A percentile compares a stretch with the other conserved stretches of the same genome.
phyloP scores from a whole-genome alignment of 2,113 vertebrate genomes.

The Oreochromis spilurus region DNA sequence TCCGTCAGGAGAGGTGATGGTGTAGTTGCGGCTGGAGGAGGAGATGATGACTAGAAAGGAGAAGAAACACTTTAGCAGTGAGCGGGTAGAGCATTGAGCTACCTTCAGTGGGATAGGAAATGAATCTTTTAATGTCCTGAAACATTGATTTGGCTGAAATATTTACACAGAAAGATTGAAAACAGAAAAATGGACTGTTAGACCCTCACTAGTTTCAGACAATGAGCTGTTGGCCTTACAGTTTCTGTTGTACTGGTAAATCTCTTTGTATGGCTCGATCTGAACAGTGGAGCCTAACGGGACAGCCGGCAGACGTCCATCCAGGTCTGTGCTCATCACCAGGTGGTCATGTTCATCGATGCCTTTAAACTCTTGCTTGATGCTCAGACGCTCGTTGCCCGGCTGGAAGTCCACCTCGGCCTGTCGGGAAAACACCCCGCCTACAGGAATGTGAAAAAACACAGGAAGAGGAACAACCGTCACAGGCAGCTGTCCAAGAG shows the following conservation, averaged over 20 bases:
- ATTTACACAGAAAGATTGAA: background rate
- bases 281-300: slow-evolving; percentile 72
- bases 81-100: background rate
- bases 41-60: slow-evolving; percentile 80
- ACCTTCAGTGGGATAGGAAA: background rate
- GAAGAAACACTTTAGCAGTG: background rate
- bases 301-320: slow-evolving; percentile 82
- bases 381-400: slow-evolving; percentile 78
- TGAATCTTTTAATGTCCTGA: background rate
- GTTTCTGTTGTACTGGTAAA: slow-evolving; percentile 82
- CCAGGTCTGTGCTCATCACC: slow-evolving; percentile 83
- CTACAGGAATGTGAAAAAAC: slow-evolving; percentile 45
- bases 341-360: slow-evolving; percentile 91
- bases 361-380: slow-evolving; percentile 85
- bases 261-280: slow-evolving; percentile 84
- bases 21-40: slow-evolving; percentile 83
- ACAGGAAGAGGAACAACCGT: background rate
- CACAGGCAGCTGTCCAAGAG: background rate
- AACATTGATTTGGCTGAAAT: background rate
- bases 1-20: slow-evolving; percentile 72
- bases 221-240: slow-evolving; percentile 64
- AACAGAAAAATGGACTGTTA: background rate
- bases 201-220: background rate
- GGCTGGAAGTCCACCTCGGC: slow-evolving; percentile 85
- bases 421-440: slow-evolving; percentile 83